Evolutionary conservation across 1,140 invertebrate genomes (phyloP).

Genomic region (Bombus terrestris): DNA sequence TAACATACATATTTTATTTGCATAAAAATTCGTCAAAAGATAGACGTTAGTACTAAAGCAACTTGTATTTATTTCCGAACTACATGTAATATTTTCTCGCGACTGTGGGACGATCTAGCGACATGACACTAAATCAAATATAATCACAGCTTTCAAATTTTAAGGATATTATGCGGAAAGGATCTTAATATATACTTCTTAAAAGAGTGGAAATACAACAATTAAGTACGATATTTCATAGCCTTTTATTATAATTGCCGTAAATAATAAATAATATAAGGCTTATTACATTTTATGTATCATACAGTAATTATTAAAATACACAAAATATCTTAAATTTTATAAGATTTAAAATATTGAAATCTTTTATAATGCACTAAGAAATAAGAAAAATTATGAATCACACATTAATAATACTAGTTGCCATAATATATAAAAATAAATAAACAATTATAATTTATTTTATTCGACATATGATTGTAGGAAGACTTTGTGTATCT

Average conservation of each 20-base stretch:
- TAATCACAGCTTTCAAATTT: neutral
- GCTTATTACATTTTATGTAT: conserved; percentile 1
- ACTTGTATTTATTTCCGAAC: conserved; percentile 1
- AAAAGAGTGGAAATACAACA: neutral
- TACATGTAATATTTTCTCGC: neutral
- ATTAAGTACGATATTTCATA: neutral
- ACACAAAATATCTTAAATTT: neutral
- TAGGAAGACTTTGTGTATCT: conserved; percentile 8
- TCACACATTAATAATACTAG: neutral
- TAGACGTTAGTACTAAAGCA: neutral
- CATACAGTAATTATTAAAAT: conserved; percentile 1
- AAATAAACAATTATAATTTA: conserved; percentile 27
- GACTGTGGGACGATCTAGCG: conserved; percentile 8
- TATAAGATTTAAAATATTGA: neutral
- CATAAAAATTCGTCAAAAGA: neutral
- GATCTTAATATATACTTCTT: neutral
- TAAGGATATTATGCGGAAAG: neutral
- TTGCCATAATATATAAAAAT: neutral
- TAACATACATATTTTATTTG: neutral
- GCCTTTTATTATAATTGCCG: conserved; percentile 16
- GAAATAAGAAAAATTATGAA: neutral
- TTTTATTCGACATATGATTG: neutral
- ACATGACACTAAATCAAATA: neutral
- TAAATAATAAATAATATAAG: conserved; percentile 24
- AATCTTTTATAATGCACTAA: neutral